Percentiles rank a stretch among this genome's conserved stretches.
Conservation (phyloP, 2,797 vertebrate genomes). For the Danio jaintianensis region DNA sequence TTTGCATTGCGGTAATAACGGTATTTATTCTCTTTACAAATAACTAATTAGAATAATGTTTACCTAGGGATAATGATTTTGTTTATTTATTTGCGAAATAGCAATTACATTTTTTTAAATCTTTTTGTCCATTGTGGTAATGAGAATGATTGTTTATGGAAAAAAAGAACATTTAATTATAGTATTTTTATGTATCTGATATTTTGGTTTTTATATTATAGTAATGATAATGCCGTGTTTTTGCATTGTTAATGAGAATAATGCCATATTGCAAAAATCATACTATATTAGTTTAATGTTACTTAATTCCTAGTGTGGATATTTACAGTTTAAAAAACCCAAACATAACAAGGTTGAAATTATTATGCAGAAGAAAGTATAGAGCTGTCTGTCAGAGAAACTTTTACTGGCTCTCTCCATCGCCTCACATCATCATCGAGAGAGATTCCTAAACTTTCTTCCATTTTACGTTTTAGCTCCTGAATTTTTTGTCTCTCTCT, state of each 20-base stretch:
- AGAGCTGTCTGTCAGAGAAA: not conserved
- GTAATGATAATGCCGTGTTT: too few relatives aligned
- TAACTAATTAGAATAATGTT: too few relatives aligned
- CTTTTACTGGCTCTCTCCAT: not conserved
- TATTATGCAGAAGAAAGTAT: not conserved
- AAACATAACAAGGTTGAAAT: not conserved
- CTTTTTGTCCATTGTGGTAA: too few relatives aligned
- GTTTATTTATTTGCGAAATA: too few relatives aligned
- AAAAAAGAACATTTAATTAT: too few relatives aligned
- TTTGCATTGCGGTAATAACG: too few relatives aligned
- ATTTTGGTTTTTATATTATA: not conserved
- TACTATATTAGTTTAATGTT: not conserved
- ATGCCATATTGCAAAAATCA: not conserved
- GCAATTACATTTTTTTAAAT: too few relatives aligned
- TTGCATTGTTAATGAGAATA: not conserved
- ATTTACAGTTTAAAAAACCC: not conserved
- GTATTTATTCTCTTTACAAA: too few relatives aligned
- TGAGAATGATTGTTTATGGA: not conserved
- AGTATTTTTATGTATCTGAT: not conserved
- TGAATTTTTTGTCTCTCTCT: constrained; percentile 19
- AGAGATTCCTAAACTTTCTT: not conserved
- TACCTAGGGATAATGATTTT: too few relatives aligned
- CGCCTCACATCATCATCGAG: not conserved
- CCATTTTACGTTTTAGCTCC: not conserved
- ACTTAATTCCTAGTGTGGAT: too few relatives aligned